phyloP scores from a whole-genome alignment of 2,113 vertebrate species.

The Seriola dumerili region DNA sequence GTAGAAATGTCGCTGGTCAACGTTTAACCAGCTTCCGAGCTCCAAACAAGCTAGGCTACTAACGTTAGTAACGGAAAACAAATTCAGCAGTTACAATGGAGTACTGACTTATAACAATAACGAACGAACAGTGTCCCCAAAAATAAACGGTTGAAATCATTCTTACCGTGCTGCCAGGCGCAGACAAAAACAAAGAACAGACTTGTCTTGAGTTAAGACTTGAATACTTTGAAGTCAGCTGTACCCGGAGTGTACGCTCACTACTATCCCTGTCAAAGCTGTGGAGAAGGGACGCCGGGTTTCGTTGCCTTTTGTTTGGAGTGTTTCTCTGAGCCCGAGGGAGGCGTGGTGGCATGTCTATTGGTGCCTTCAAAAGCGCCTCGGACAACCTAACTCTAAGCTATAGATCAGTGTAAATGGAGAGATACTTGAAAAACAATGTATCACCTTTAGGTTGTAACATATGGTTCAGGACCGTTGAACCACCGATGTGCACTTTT shows the following conservation, averaged over 20 bases:
- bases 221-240: neutral
- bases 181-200: neutral
- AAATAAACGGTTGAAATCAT: neutral
- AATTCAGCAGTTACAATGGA: neutral
- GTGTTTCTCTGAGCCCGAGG: neutral
- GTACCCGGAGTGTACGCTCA: neutral
- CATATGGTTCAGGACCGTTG: too few relatives aligned
- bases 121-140: too few relatives aligned
- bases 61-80: neutral
- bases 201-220: neutral
- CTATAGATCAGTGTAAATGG: too few relatives aligned
- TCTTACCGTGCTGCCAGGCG: slow-evolving; percentile 54
- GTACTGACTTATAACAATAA: neutral
- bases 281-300: neutral
- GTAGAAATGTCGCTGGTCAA: too few relatives aligned
- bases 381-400: neutral
- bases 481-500: neutral
- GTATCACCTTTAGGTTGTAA: too few relatives aligned
- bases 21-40: too few relatives aligned
- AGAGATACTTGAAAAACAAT: too few relatives aligned
- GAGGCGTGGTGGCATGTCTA: slow-evolving; percentile 59
- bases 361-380: slow-evolving; percentile 58
- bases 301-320: slow-evolving; percentile 47
- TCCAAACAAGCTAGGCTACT: neutral
- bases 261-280: neutral